Evolutionary conservation across 1,140 invertebrate species (phyloP), one percentile per base, ranked within the genome.

Genomic region (Drosophila prosaltans): DNA sequence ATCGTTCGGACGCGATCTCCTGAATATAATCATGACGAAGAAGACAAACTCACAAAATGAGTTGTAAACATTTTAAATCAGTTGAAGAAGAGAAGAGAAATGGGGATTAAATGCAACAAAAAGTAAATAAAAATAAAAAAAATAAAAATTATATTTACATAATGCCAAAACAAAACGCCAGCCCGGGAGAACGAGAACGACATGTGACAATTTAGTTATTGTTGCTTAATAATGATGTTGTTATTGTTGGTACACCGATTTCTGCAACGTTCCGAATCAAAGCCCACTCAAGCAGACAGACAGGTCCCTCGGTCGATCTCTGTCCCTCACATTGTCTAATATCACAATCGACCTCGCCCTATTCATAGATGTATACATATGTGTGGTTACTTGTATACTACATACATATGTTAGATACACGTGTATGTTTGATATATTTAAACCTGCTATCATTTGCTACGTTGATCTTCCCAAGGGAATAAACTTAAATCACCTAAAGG

Each of bases 181-280:
- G 41, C 8, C 40, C 16, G 16, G 16, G 16, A 54, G 48, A 43
- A 54, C 55, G 16, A 41, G 30, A 58, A 77, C 65, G 67, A 72
- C 81, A 84, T 84, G 65, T 77, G 81, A 72, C 81, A 80, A 69
- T 48, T 70, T 72, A 54, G 45, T 72, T 80, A 78, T 79, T 79
- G 70, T 55, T 66, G 72, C 39, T 43, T 16, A 36, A 21, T 64
- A 55, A 36, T 65, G 51, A 39, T 30, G 65, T 62, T 65, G 28
- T 40, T 69, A 24, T 73, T 69, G 40, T 45, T 73, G 40, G 65
- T 51, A 59, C 26, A 74, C 24, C 32, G 28, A 24, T 21, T 60
- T 75, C 45, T 63, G 72, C 71, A 61, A 28, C 59, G 21, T 30
- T 62, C 26, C 41, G 30, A 65, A 41, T 67, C 65, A 24, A 76